Evolutionary conservation across 2,797 vertebrate genomes (phyloP).

Genomic region (Amazona ochrocephala): DNA sequence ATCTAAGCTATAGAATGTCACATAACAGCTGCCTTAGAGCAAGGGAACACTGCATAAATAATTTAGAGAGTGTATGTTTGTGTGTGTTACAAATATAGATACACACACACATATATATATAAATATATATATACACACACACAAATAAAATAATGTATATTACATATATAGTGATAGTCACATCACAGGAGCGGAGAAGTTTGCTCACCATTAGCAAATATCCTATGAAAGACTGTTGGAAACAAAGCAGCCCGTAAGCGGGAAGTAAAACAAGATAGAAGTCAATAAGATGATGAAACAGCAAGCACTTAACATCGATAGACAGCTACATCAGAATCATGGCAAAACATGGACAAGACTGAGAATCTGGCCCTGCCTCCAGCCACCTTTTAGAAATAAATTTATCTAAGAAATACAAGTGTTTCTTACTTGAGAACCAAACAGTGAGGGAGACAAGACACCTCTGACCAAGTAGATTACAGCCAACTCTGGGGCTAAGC

Average conservation of each 20-base stretch:
- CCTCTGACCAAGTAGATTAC: not conserved
- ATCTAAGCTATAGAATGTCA: not conserved
- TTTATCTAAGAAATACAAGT: not conserved
- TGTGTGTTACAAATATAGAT: conserved; percentile 6
- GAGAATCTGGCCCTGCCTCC: not conserved
- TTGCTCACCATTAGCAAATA: conserved; percentile 89
- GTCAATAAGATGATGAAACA: conserved; percentile 81
- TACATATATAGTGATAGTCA: conserved; percentile 56
- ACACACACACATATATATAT: not conserved
- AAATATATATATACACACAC: conserved; percentile 14
- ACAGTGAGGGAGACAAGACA: not conserved
- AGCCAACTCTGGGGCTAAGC: not conserved
- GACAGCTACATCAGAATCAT: conserved; percentile 49
- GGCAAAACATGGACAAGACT: conserved; percentile 52
- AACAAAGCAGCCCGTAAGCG: conserved; percentile 85
- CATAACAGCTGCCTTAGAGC: conserved; percentile 50
- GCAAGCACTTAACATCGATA: conserved; percentile 74
- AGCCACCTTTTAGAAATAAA: not conserved
- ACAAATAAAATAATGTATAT: conserved; percentile 6
- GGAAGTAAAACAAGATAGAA: conserved; percentile 83
- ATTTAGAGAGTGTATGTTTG: not conserved
- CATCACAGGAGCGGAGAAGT: conserved; percentile 74
- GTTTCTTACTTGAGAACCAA: not conserved
- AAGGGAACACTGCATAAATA: conserved; percentile 22
- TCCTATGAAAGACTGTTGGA: conserved; percentile 88